Conservation (phyloP, 2,888 invertebrate genomes). For the Drosophila sordidula region DNA sequence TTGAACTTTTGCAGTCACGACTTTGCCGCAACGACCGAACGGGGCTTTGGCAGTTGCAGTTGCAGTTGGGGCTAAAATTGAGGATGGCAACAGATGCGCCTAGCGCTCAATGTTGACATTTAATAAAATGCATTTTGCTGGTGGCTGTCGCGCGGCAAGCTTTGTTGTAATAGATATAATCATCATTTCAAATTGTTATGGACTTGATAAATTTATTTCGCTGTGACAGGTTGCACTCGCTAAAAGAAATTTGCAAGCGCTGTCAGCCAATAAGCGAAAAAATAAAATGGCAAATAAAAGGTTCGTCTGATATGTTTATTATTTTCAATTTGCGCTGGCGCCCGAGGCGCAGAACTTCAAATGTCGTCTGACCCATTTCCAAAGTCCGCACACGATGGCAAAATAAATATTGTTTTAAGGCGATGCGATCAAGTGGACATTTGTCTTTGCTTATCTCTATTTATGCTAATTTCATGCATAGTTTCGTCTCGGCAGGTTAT, state of each 20-base stretch:
- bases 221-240: conserved; percentile 67
- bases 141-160: conserved; percentile 22
- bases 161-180: conserved; percentile 71
- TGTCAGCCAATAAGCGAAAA: neutral
- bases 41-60: conserved; percentile 9
- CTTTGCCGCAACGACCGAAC: conserved; percentile 45
- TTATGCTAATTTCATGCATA: conserved; percentile 70
- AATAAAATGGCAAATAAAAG: conserved; percentile 3
- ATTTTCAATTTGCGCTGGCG: conserved; percentile 19
- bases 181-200: conserved; percentile 68
- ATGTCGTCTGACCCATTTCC: conserved; percentile 56
- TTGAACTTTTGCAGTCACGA: conserved; percentile 83
- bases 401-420: conserved; percentile 47
- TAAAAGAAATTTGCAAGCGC: conserved; percentile 16
- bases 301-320: conserved; percentile 60
- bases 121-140: conserved; percentile 70
- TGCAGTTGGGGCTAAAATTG: conserved; percentile 5
- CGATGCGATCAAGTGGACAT: conserved; percentile 44
- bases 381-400: conserved; percentile 21
- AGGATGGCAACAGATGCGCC: conserved; percentile 60
- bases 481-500: conserved; percentile 17
- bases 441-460: conserved; percentile 36
- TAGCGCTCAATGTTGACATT: conserved; percentile 68
- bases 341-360: conserved; percentile 35
- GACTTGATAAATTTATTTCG: conserved; percentile 70